phyloP scores from a whole-genome alignment of 92 coral and sea anemone species.

The Heliopora coerulea region DNA sequence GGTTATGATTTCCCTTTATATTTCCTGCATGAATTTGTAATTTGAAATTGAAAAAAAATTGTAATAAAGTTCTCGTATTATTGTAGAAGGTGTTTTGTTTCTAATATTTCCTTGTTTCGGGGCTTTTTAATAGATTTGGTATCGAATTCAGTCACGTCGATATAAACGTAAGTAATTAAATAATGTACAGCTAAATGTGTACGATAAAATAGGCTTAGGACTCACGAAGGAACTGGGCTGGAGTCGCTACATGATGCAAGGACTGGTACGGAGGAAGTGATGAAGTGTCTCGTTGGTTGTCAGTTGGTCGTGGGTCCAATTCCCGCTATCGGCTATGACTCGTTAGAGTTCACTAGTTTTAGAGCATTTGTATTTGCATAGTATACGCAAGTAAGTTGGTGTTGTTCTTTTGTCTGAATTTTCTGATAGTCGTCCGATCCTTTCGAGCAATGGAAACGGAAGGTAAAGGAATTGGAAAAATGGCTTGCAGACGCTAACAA shows the following conservation, averaged over 20 bases:
- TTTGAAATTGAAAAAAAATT: too few species aligned
- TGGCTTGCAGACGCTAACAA: conserved; percentile 32
- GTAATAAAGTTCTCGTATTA: background rate
- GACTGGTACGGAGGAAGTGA: too few species aligned
- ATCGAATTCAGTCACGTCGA: conserved; percentile 35
- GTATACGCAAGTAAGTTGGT: background rate
- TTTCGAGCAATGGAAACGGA: conserved; percentile 25
- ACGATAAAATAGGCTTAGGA: too few species aligned
- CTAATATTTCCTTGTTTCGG: background rate
- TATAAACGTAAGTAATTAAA: conserved; percentile 8
- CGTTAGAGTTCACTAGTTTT: too few species aligned
- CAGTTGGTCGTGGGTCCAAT: too few species aligned
- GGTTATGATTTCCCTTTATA: too few species aligned
- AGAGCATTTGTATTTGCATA: background rate
- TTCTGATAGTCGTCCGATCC: conserved; percentile 36
- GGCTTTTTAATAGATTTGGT: conserved; percentile 25
- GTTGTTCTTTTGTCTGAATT: background rate
- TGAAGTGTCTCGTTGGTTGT: too few species aligned
- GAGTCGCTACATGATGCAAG: too few species aligned
- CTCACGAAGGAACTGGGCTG: too few species aligned
- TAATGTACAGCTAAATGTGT: too few species aligned
- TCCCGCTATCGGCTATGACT: too few species aligned
- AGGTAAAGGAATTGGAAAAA: conserved; percentile 30
- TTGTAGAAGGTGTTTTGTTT: background rate
- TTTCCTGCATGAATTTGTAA: too few species aligned